phyloP scores from a whole-genome alignment of 2,113 vertebrate genomes.

The Sapayoa aenigma region DNA sequence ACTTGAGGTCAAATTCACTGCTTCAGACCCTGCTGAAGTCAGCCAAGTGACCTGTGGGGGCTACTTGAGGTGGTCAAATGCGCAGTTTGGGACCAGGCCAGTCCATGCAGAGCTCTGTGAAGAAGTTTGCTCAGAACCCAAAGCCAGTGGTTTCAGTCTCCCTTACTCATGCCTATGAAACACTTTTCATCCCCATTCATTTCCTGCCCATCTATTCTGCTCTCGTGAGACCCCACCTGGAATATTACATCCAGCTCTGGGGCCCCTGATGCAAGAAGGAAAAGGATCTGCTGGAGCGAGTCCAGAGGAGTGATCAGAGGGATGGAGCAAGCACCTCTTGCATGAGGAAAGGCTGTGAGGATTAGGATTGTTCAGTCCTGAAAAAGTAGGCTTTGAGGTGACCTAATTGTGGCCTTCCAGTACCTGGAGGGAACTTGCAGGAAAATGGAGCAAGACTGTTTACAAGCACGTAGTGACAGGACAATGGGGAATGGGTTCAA shows the following conservation, averaged over 20 bases:
- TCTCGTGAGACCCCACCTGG: not conserved
- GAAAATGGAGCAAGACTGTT: not conserved
- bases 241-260: not conserved
- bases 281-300: not conserved
- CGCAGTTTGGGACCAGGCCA: no score
- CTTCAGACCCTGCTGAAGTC: not conserved
- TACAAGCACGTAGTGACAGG: not conserved
- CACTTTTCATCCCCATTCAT: not conserved
- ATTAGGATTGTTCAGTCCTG: not conserved
- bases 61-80: not conserved
- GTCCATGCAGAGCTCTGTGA: not conserved
- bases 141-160: not conserved
- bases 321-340: not conserved
- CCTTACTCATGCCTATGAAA: no score
- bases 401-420: not conserved
- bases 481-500: not conserved
- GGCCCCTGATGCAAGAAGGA: no score
- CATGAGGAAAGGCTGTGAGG: not conserved
- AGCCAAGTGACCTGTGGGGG: not conserved
- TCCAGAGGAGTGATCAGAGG: not conserved
- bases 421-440: not conserved
- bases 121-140: not conserved
- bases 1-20: not conserved
- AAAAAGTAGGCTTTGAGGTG: not conserved
- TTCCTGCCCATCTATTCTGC: not conserved